Base-by-base conservation (phyloP, 2,888 invertebrate genomes). In the Hoplodrina ambigua region DNA sequence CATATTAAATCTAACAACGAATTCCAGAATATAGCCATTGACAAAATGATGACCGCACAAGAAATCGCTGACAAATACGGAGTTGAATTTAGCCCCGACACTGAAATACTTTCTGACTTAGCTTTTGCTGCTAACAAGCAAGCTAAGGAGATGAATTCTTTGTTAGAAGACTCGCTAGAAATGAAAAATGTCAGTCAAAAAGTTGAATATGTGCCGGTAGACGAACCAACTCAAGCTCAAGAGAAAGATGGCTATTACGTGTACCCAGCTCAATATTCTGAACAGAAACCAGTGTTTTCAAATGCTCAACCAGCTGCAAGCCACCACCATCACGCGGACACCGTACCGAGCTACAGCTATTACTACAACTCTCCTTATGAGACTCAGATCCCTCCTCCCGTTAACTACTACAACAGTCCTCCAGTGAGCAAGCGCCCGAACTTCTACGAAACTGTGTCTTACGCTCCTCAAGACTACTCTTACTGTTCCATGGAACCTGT, bases 31-130 rank as follows among this genome's bases (percentile, higher is more conserved):
- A 91, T 94, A n/a, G 95, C 95, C 3, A 95, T 96, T 19, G 96
- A 95, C 17, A 95, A 96, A 82, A 94, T 96, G 94, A 95, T 96
- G 95, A 88, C 91, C 3, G 95, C 95, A 56, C 94, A 95, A 86
- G 94, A 96, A 85, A 95, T 95, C 3, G 95, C 96, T 46, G 94
- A 94, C 52, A 95, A 95, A 87, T 95, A 90, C 75, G 94, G 94
- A 54, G 91, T 96, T 11, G 92, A 92, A 50, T 95, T 93, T 72
- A 90, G 87, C 54, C 95, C 96, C 17, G 94, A 95, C 56, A 87
- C 93, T 8, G 95, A 95, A 83, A 89, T 94, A 6, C 84, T 95
- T 15, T 87, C 94, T 15, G 94, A 94, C 37, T 84, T 95, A 0
- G 95, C 94, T 20, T 73, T 91, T 25, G 92, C 93, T 49, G 92